Evolutionary conservation across 1,140 invertebrate species (phyloP), one percentile per base, ranked within the genome.

Genomic region (Sinonovacula constricta): DNA sequence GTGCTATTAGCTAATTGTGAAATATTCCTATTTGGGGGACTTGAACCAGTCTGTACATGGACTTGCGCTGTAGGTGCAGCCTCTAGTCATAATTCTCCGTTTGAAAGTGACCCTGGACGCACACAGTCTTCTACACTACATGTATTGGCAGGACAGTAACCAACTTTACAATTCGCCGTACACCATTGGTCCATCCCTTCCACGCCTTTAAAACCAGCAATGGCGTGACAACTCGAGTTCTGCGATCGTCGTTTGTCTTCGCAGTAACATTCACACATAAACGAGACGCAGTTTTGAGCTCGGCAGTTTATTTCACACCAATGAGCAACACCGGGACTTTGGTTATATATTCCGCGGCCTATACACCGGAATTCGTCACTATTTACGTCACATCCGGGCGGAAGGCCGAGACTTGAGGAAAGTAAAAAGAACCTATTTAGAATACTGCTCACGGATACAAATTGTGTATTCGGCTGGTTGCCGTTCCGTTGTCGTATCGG

Each of bases 281-380:
- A 70, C 7, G 67, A 30, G 4, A 78, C 67, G 70, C 75, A 78
- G 51, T 78, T 78, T 12, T 49, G 39, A 18, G 59, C 75, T 24
- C 66, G 56, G 56, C 75, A 78, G 56, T 78, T 78, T 45, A 78
- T 54, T 54, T 78, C 75, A 78, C 75, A 78, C 75, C 75, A 78
- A 7, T 68, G 51, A 49, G 57, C 70, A 22, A 78, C 63, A 12
- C 75, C 75, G n/a, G 67, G 67, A 51, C 66, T 78, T 31, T 70
- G 66, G 14, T 78, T 60, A 60, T 69, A 78, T 49, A 69, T 70
- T 24, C 66, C 75, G 31, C 75, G 54, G 10, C 56, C 75, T 53
- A 36, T 63, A 49, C 75, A 78, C 18, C 75, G 75, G 31, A 78
- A 78, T 24, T 78, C 67, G 24, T 78, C 75, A n/a, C 53, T 60